A percentile compares a stretch with the other conserved stretches of the same genome.
These are phyloP conservation scores for Sphenopsis melanotis DNA, from an alignment of 2,797 vertebrate genomes.

Conservation along the genomic window DNA sequence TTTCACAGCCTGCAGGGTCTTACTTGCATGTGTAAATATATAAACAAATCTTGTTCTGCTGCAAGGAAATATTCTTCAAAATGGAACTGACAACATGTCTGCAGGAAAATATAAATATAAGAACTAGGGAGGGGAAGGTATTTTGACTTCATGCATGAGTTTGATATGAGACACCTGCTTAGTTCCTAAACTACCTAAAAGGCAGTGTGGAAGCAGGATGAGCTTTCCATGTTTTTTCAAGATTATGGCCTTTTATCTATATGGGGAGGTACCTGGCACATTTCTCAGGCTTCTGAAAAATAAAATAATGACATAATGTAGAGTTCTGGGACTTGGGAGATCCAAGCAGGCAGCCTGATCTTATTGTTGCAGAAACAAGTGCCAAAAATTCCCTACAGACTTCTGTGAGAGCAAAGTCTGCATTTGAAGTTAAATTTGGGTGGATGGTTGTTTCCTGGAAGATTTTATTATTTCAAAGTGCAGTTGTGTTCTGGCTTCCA, in stretches of 20 bases:
- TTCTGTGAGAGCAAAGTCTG: background rate
- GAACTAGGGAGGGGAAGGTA: background rate
- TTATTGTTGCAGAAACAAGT: background rate
- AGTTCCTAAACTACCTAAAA: background rate
- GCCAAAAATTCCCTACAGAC: background rate
- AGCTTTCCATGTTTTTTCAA: background rate
- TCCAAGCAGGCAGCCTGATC: background rate
- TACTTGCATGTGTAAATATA: background rate
- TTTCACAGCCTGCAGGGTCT: background rate
- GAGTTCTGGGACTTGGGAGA: background rate
- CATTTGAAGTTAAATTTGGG: background rate
- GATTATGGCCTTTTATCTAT: background rate
- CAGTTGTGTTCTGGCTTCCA: background rate
- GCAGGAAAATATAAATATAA: background rate
- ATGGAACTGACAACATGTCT: background rate
- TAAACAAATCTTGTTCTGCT: background rate
- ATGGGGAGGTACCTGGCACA: background rate
- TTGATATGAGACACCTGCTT: background rate
- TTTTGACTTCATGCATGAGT: background rate
- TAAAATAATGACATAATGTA: background rate
- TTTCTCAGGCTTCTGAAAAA: conserved; percentile 20
- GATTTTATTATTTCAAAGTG: background rate
- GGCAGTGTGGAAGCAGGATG: background rate
- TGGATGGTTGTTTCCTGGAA: background rate
- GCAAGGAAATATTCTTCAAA: background rate